Evolutionary conservation across 2,888 invertebrate species (phyloP), one percentile per base, ranked within the genome.

Genomic region (Graphium colonna): DNA sequence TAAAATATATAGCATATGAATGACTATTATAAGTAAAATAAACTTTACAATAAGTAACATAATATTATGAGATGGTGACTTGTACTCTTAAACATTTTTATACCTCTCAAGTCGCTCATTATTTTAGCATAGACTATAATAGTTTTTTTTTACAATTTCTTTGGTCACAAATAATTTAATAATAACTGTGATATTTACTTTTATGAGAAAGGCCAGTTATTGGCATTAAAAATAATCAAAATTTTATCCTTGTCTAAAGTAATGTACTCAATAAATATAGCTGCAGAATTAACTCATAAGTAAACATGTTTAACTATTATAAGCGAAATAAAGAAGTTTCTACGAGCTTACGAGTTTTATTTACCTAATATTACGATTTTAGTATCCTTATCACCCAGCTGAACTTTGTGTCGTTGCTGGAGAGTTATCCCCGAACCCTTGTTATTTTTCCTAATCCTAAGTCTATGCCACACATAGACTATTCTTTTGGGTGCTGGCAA

Each of bases 131-230:
- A 68, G 68, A 67, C 62, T 71, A 49, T 54, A 57, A 51, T 67
- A 64, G 67, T 68, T 69, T 74, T 75, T 49, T 21, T 33, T 75
- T 74, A 74, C 73, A 75, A 76, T 75, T 73, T 72, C 69, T 79
- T 85, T 77, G 79, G 79, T 86, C 87, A 86, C 83, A 86, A 83
- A 79, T 82, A 82, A 81, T 85, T 81, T 85, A 82, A 83, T 82
- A 76, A 83, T 79, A 86, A 87, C 88, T 89, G 88, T 89, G 88
- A 89, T 89, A 89, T 87, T 89, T 88, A 85, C 84, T 86, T 86
- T 86, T 85, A 86, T 79, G 72, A 77, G 77, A 47, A 77, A 77
- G 79, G 85, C 86, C 86, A 64, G 63, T 67, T 58, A 75, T 73
- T 80, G 87, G 87, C 82, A 71, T 77, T 82, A 83, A 86, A 84